Conservation (phyloP, 2,888 invertebrate genomes). For the Drosophila falleni region DNA sequence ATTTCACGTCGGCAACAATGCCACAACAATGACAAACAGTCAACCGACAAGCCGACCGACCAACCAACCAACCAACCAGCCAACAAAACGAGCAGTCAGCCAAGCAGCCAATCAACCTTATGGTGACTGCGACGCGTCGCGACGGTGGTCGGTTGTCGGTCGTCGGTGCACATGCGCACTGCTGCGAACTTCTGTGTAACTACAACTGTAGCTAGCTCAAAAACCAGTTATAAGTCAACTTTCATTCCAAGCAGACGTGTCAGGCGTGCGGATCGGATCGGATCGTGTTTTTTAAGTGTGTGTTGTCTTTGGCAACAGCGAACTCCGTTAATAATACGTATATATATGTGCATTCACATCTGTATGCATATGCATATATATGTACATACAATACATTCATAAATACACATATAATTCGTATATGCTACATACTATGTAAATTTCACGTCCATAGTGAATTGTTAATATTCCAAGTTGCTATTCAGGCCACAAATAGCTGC, state of each 20-base stretch:
- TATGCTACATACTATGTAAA: conserved; percentile 18
- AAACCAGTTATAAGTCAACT: conserved; percentile 85
- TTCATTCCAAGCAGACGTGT: conserved; percentile 84
- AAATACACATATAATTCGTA: neutral
- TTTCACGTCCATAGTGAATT: conserved; percentile 48
- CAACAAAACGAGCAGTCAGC: conserved; percentile 37
- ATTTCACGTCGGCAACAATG: conserved; percentile 72
- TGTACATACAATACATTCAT: conserved; percentile 14
- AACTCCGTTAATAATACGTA: conserved; percentile 38
- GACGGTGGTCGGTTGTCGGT: conserved; percentile 18
- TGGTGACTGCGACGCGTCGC: conserved; percentile 38
- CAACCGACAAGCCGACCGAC: conserved; percentile 34
- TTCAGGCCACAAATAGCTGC: conserved; percentile 3
- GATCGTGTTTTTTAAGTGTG: conserved; percentile 20
- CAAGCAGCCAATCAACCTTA: conserved; percentile 57
- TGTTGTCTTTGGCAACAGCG: conserved; percentile 53
- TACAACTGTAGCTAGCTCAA: conserved; percentile 50
- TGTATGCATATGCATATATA: conserved; percentile 22
- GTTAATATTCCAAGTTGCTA: conserved; percentile 1
- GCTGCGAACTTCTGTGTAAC: conserved; percentile 59
- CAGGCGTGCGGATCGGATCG: conserved; percentile 58
- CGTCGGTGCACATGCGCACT: conserved; percentile 61
- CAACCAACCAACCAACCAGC: conserved; percentile 39
- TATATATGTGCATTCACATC: conserved; percentile 8
- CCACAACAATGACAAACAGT: conserved; percentile 68